phyloP scores from a whole-genome alignment of 2,888 invertebrate genomes.

The Drosophila macrospina region DNA sequence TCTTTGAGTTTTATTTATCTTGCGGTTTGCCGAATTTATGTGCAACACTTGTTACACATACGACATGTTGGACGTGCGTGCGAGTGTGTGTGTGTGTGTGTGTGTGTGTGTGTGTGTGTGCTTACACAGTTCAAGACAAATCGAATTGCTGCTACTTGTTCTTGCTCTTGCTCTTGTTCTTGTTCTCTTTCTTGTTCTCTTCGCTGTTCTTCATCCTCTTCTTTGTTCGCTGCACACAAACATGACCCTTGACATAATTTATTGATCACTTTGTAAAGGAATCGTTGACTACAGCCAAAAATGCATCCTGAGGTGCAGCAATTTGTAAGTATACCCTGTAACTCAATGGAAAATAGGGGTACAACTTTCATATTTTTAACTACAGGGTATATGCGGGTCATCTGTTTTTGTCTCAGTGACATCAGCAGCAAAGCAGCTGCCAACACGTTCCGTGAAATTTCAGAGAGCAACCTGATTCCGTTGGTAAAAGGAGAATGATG shows the following conservation, averaged over 20 bases:
- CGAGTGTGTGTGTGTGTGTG: no score
- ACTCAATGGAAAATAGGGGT: neutral
- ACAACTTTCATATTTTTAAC: neutral
- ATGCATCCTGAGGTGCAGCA: neutral
- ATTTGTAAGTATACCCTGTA: neutral
- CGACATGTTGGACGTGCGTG: conserved; percentile 67
- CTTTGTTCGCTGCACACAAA: conserved; percentile 38
- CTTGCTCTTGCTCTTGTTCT: neutral
- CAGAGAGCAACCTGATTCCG: neutral
- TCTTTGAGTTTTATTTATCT: conserved; percentile 54
- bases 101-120: no score
- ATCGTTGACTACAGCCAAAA: conserved; percentile 1
- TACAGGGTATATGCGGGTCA: neutral
- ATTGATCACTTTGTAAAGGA: conserved; percentile 49
- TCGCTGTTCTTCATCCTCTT: no score
- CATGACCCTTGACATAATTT: conserved; percentile 56
- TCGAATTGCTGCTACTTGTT: conserved; percentile 57
- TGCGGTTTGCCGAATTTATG: conserved; percentile 61
- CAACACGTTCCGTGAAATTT: neutral
- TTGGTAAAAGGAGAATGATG: conserved; percentile 1
- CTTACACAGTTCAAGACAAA: conserved; percentile 64
- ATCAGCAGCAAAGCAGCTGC: neutral
- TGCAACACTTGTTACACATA: conserved; percentile 59
- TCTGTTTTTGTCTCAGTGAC: neutral
- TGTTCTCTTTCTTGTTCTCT: neutral